These are phyloP conservation scores for Ochropleura plecta DNA, from an alignment of 2,888 invertebrate species.

Conservation along the genomic window DNA sequence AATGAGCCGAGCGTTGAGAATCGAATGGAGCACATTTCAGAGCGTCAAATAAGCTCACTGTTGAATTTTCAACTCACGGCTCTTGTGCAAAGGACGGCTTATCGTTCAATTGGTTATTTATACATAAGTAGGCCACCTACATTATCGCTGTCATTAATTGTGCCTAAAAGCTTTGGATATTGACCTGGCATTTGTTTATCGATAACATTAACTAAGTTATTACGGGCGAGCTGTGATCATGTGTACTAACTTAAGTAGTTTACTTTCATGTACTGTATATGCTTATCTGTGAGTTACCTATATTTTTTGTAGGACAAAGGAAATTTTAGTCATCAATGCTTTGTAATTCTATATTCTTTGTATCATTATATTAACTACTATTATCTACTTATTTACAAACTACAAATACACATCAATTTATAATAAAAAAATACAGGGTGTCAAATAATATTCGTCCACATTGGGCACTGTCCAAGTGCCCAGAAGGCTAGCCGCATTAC, in stretches of 20 bases:
- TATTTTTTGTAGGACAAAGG: background rate
- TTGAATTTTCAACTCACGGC: background rate
- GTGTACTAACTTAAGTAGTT: background rate
- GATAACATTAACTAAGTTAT: conserved; percentile 32
- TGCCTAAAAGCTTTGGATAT: conserved; percentile 46
- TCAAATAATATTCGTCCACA: too few species aligned
- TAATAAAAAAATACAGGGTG: too few species aligned
- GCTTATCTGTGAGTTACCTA: background rate
- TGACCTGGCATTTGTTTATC: background rate
- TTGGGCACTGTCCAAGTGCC: too few species aligned
- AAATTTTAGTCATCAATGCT: background rate
- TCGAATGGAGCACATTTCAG: background rate
- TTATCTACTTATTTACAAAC: too few species aligned
- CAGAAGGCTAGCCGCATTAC: too few species aligned
- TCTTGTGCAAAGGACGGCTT: background rate
- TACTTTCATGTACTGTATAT: background rate
- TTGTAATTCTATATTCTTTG: background rate
- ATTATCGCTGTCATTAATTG: conserved; percentile 2
- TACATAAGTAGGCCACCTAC: conserved; percentile 10
- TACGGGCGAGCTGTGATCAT: background rate
- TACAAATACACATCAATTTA: too few species aligned
- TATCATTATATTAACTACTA: too few species aligned
- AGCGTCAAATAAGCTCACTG: background rate
- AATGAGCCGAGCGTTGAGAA: background rate
- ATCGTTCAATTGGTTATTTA: conserved; percentile 1